Percentiles rank a stretch among this genome's conserved stretches.
These are phyloP conservation scores for Echeneis naucrates DNA, from an alignment of 2,797 vertebrate species.

Conservation along the genomic window DNA sequence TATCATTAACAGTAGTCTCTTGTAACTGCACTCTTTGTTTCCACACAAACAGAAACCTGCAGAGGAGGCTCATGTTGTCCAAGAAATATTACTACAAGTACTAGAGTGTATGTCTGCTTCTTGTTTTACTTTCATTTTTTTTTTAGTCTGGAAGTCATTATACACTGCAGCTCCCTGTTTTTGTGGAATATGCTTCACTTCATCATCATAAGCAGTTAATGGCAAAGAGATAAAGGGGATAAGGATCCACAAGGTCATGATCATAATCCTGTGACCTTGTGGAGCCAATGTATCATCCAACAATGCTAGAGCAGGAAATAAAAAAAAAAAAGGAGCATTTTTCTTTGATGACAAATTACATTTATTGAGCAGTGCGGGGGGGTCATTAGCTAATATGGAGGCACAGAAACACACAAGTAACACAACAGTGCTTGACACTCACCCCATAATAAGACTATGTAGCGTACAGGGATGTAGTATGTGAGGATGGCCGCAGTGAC, in stretches of 20 bases:
- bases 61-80: slow-evolving; percentile 58
- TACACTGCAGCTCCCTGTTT: not conserved
- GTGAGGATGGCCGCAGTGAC: slow-evolving; percentile 81
- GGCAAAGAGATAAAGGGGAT: not conserved
- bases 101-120: slow-evolving; percentile 3
- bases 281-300: not conserved
- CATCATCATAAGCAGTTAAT: not conserved
- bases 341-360: not conserved
- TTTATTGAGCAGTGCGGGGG: not conserved
- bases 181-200: not conserved
- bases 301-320: not conserved
- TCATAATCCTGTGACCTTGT: not conserved
- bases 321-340: not conserved
- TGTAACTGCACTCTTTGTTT: slow-evolving; percentile 72
- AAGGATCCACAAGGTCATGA: no score
- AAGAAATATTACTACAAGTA: slow-evolving; percentile 34
- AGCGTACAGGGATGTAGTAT: slow-evolving; percentile 92
- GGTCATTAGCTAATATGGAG: not conserved
- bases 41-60: slow-evolving; percentile 73
- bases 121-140: slow-evolving; percentile 59
- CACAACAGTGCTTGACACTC: slow-evolving; percentile 77
- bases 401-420: slow-evolving; percentile 4
- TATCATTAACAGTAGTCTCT: slow-evolving; percentile 75
- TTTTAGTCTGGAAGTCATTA: slow-evolving; percentile 13
- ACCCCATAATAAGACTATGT: slow-evolving; percentile 96